Conservation (phyloP, 2,797 vertebrate species). For the Chelmon rostratus region DNA sequence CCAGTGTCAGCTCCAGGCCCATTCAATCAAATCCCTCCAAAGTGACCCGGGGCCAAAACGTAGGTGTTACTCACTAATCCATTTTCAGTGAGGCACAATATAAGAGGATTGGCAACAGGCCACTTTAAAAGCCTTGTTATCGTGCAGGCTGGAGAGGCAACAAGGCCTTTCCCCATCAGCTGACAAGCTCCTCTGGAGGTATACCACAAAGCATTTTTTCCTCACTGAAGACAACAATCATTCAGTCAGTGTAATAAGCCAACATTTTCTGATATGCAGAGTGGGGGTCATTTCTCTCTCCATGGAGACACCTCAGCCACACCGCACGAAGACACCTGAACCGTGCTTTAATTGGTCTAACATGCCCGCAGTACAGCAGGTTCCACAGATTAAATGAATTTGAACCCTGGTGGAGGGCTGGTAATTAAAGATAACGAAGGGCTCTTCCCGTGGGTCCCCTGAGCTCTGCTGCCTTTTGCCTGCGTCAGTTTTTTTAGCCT, state of each 20-base stretch:
- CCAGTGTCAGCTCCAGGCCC: conserved; percentile 67
- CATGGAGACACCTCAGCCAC: conserved; percentile 70
- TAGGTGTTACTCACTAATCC: conserved; percentile 85
- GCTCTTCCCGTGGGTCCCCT: conserved; percentile 75
- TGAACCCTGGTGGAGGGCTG: conserved; percentile 75
- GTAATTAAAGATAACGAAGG: conserved; percentile 89
- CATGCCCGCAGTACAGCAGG: conserved; percentile 68
- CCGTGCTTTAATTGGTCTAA: conserved; percentile 83
- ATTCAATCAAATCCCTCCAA: conserved; percentile 83
- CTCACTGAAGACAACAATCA: background rate
- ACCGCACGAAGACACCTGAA: conserved; percentile 55
- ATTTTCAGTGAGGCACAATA: conserved; percentile 80
- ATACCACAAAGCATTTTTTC: background rate
- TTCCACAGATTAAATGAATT: conserved; percentile 82
- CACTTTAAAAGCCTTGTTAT: conserved; percentile 69
- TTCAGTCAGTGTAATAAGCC: background rate
- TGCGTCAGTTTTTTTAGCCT: conserved; percentile 83
- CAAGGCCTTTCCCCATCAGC: conserved; percentile 12
- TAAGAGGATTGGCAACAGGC: conserved; percentile 88
- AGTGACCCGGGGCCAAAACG: conserved; percentile 82
- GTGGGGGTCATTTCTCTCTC: conserved; percentile 29
- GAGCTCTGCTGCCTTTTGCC: conserved; percentile 68
- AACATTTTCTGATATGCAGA: conserved; percentile 24
- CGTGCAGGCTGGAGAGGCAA: conserved; percentile 23
- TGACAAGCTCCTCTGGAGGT: background rate